Evolutionary conservation across 2,113 vertebrate species (phyloP).

Genomic region (Megaceryle maxima): DNA sequence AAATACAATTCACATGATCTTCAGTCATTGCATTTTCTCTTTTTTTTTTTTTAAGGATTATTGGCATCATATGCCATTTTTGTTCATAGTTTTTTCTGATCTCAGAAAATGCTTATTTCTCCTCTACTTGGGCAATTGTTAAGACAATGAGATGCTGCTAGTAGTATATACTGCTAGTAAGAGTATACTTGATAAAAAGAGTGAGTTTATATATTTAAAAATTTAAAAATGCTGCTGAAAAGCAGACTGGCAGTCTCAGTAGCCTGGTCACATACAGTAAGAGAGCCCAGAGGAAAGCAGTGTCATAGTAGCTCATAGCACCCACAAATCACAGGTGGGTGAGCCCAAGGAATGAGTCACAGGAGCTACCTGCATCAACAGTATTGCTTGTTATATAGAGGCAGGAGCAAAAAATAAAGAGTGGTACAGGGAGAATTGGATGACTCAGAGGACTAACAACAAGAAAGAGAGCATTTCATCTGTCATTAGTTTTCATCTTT

Average conservation of each 20-base stretch:
- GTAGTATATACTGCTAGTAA: background rate
- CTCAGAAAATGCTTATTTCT: background rate
- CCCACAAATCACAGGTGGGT: background rate
- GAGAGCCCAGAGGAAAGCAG: background rate
- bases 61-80: background rate
- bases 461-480: background rate
- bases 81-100: background rate
- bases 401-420: background rate
- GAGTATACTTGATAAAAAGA: background rate
- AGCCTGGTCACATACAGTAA: background rate
- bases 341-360: conserved; percentile 2
- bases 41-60: background rate
- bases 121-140: background rate
- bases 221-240: background rate
- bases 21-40: background rate
- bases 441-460: conserved; percentile 37
- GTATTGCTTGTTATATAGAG: background rate
- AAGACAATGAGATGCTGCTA: background rate
- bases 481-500: conserved; percentile 33
- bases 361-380: background rate
- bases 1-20: background rate
- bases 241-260: background rate
- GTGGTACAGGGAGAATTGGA: background rate
- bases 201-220: background rate
- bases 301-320: background rate